Evolutionary conservation across 1,140 invertebrate genomes (phyloP), one percentile per base, ranked within the genome.

Genomic region (Ladona fulva): DNA sequence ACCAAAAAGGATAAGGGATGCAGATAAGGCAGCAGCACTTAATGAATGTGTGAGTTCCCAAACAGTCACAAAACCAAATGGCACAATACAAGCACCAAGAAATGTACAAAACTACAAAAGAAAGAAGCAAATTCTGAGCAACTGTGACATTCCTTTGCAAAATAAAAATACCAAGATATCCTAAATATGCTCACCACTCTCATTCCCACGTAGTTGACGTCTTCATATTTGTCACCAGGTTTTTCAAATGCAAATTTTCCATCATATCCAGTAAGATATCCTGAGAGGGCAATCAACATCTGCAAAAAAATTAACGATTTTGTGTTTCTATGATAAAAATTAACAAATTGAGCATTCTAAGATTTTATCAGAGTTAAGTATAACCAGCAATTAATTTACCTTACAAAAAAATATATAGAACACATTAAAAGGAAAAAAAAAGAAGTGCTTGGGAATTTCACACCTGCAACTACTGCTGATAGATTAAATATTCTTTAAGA

Each of bases 161-260:
- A 76, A 75, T 6, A 66, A 6, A 16, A 66, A 66, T 16, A 22
- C 44, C 44, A 52, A 52, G n/a, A 66, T 66, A 66, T 3, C 77
- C 77, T 77, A 80, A 12, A 24, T 42, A 37, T 81, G 88, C 91
- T 91, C 88, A 97, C 95, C 81, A 97, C 86, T 89, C 97, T 90
- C 97, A 99, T 99, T 81, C 97, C 97, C 80, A 96, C 85, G 85
- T 97, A 98, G 79, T 91, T 90, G 0, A 93, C 92, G 79, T 93
- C 92, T 77, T 93, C 92, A 87, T 95, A 98, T 83, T 95, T 95
- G 85, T 98, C 96, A 11, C 97, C 97, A 10, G 97, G 97, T 86
- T 98, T 98, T 81, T 96, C 94, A 88, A 98, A 99, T 0, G 94
- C 89, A 90, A 97, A 98, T 78, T 87, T 95, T n/a, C 96, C 97